A percentile compares a stretch with the other conserved stretches of the same genome.
Evolutionary conservation across 2,888 invertebrate species (phyloP).

Genomic region (Eupeodes luniger): DNA sequence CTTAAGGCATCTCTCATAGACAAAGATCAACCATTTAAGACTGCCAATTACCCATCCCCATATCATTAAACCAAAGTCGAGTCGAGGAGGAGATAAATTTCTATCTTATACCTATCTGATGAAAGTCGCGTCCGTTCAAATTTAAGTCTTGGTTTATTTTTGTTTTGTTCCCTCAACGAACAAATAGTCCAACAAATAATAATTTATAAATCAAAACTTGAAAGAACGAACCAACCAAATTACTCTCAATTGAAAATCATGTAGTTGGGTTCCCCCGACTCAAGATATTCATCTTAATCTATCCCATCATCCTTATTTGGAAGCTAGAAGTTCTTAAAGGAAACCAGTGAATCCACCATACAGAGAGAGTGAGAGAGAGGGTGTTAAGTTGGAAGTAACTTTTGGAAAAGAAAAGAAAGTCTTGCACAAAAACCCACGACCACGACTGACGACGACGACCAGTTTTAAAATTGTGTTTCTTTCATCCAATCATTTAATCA

Average conservation of each 20-base stretch:
- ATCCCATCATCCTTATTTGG: slow-evolving; percentile 34
- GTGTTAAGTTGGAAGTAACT: slow-evolving; percentile 18
- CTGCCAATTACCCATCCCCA: slow-evolving; percentile 16
- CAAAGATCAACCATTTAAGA: slow-evolving; percentile 30
- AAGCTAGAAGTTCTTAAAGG: slow-evolving; percentile 20
- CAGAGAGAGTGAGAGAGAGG: not conserved
- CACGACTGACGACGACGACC: slow-evolving; percentile 35
- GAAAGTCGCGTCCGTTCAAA: slow-evolving; percentile 68
- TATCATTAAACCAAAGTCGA: not conserved
- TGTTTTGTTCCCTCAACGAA: slow-evolving; percentile 2
- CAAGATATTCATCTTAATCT: not conserved
- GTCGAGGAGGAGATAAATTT: slow-evolving; percentile 17
- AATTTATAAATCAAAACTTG: slow-evolving; percentile 54
- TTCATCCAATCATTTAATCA: slow-evolving; percentile 61
- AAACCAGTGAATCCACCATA: no score
- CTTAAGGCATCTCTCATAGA: slow-evolving; percentile 16
- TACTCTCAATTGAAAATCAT: slow-evolving; percentile 62
- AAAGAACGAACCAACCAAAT: slow-evolving; percentile 45
- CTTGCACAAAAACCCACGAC: not conserved
- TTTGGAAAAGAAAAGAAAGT: slow-evolving; percentile 32
- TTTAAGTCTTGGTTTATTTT: not conserved
- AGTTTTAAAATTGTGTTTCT: slow-evolving; percentile 48
- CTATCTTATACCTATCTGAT: slow-evolving; percentile 9
- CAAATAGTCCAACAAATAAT: slow-evolving; percentile 48
- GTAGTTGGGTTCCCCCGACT: not conserved